Percentiles rank a stretch among this genome's conserved stretches.
Conservation (phyloP, 2,888 invertebrate genomes). For the Poecilus cupreus region DNA sequence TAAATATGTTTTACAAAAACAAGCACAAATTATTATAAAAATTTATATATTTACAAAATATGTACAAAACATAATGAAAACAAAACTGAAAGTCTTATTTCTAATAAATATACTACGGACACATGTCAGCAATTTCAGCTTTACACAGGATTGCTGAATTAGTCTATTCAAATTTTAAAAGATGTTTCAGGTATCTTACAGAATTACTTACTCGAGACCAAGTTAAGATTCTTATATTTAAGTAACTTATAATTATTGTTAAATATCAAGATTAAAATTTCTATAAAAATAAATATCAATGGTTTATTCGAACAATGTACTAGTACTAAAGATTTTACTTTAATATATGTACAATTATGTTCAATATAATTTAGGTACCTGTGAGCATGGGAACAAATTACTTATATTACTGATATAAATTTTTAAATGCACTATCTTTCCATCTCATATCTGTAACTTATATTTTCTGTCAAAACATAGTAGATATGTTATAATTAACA, state of each 20-base stretch:
- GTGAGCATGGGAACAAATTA: neutral
- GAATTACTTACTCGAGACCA: neutral
- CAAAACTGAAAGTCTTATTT: neutral
- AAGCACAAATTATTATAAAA: neutral
- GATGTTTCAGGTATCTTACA: conserved; percentile 31
- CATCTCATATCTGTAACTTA: too few relatives aligned
- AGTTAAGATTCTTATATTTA: neutral
- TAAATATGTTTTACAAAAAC: neutral
- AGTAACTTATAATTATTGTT: neutral
- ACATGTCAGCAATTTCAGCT: neutral
- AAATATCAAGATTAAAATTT: neutral
- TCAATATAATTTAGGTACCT: conserved; percentile 19
- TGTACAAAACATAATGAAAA: conserved; percentile 44
- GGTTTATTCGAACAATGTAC: neutral
- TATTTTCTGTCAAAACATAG: too few relatives aligned
- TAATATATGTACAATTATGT: neutral
- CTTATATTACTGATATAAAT: neutral
- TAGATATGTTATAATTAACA: neutral
- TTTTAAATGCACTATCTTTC: neutral
- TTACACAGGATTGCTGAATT: neutral
- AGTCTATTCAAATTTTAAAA: neutral
- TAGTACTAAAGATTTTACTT: neutral
- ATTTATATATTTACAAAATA: conserved; percentile 55
- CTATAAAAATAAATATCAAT: conserved; percentile 25
- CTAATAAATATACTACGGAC: conserved; percentile 8